These are phyloP conservation scores for Pandion haliaetus DNA, from an alignment of 2,113 vertebrate species.

Conservation along the genomic window DNA sequence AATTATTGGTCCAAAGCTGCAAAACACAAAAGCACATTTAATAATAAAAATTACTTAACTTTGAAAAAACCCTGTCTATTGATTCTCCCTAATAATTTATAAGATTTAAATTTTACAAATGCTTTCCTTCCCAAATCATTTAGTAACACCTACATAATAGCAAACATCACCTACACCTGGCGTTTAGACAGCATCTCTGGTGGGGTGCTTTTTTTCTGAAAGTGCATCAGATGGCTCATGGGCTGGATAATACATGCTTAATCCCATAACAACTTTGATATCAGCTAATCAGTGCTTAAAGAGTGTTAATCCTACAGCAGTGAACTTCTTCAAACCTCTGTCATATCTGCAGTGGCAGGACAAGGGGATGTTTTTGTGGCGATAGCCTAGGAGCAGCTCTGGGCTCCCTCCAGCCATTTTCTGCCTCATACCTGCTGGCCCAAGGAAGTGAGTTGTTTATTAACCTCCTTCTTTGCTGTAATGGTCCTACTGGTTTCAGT, in stretches of 20 bases:
- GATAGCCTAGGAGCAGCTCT: slow-evolving; percentile 4
- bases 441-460: not conserved
- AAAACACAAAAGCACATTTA: slow-evolving; percentile 10
- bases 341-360: not conserved
- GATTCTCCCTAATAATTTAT: slow-evolving; percentile 10
- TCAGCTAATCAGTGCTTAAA: not conserved
- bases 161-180: not conserved
- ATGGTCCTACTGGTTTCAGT: not conserved
- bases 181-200: not conserved
- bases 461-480: not conserved
- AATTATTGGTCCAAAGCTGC: not conserved
- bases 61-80: not conserved
- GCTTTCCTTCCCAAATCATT: not conserved
- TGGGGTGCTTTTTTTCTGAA: not conserved
- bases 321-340: not conserved
- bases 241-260: not conserved
- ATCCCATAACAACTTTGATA: not conserved
- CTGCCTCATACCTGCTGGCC: not conserved
- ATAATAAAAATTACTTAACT: not conserved
- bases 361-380: not conserved
- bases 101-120: not conserved
- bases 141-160: not conserved
- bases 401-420: not conserved
- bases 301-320: not conserved
- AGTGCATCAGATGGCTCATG: not conserved